phyloP scores from a whole-genome alignment of 1,140 invertebrate species.

The Lethrus apterus region DNA sequence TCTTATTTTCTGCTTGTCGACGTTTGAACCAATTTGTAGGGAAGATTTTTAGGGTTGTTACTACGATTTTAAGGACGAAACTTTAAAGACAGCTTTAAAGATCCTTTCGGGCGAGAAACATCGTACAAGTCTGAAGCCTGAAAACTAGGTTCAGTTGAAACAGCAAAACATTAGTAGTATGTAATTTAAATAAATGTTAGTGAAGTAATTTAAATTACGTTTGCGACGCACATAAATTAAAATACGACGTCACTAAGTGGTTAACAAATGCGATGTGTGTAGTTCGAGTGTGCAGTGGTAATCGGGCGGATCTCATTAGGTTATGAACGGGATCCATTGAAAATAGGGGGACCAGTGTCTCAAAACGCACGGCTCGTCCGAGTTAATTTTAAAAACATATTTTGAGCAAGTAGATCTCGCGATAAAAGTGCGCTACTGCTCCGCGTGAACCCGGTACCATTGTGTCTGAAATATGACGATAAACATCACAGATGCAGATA shows the following conservation, averaged over 20 bases:
- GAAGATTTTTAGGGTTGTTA: too few relatives aligned
- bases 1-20: too few relatives aligned
- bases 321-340: slow-evolving; percentile 37
- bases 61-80: too few relatives aligned
- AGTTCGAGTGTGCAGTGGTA: slow-evolving; percentile 26
- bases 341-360: slow-evolving; percentile 15
- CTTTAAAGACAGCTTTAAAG: too few relatives aligned
- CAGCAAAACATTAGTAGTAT: too few relatives aligned
- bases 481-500: slow-evolving; percentile 37
- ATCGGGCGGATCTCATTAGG: slow-evolving; percentile 36
- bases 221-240: too few relatives aligned
- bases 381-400: slow-evolving; percentile 41
- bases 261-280: slow-evolving; percentile 36
- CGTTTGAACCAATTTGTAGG: too few relatives aligned
- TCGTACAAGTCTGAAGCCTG: too few relatives aligned
- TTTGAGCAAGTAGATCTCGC: slow-evolving; percentile 26
- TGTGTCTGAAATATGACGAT: slow-evolving; percentile 38
- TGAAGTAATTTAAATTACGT: too few relatives aligned
- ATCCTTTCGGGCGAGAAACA: too few relatives aligned
- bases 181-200: too few relatives aligned
- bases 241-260: slow-evolving; percentile 33
- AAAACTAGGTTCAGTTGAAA: too few relatives aligned
- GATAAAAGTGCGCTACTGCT: slow-evolving; percentile 28
- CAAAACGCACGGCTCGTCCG: slow-evolving; percentile 18
- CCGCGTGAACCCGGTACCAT: slow-evolving; percentile 35